phyloP scores from a whole-genome alignment of 37 sponge, comb jelly and placozoan genomes.

The Spongilla lacustris region DNA sequence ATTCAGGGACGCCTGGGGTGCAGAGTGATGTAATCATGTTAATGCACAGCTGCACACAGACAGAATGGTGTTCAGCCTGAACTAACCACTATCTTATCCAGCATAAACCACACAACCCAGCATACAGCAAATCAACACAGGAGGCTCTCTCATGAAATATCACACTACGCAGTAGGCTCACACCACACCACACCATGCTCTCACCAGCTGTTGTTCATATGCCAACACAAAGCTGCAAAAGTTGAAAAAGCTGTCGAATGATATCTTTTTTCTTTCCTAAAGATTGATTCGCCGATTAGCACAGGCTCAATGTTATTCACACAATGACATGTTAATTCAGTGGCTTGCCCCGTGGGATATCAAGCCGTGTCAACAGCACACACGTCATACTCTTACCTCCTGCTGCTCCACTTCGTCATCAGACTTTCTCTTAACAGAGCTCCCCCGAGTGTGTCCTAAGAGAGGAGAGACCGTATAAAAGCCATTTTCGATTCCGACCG shows the following conservation, averaged over 20 bases:
- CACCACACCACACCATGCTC: not conserved
- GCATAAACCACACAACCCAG: too few species aligned
- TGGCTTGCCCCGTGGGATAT: not conserved
- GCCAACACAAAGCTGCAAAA: slow-evolving; percentile 72
- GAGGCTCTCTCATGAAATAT: not conserved
- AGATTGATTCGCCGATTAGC: not conserved
- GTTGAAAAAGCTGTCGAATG: slow-evolving; percentile 57
- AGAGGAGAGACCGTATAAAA: too few species aligned
- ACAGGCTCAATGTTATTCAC: not conserved
- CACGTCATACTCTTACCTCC: not conserved
- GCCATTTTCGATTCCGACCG: too few species aligned
- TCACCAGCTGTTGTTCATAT: slow-evolving; percentile 67
- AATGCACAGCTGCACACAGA: too few species aligned
- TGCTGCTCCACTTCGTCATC: not conserved
- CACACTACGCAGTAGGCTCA: not conserved
- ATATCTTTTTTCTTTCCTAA: slow-evolving; percentile 10
- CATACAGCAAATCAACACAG: too few species aligned
- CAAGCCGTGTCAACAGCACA: not conserved
- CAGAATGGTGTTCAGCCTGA: too few species aligned
- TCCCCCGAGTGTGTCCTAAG: not conserved
- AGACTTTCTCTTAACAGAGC: not conserved
- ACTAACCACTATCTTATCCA: too few species aligned
- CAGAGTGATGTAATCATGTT: not conserved
- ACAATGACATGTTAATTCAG: not conserved
- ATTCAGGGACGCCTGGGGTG: not conserved